Conservation (phyloP, 2,797 vertebrate species). For the Mus spretus region DNA sequence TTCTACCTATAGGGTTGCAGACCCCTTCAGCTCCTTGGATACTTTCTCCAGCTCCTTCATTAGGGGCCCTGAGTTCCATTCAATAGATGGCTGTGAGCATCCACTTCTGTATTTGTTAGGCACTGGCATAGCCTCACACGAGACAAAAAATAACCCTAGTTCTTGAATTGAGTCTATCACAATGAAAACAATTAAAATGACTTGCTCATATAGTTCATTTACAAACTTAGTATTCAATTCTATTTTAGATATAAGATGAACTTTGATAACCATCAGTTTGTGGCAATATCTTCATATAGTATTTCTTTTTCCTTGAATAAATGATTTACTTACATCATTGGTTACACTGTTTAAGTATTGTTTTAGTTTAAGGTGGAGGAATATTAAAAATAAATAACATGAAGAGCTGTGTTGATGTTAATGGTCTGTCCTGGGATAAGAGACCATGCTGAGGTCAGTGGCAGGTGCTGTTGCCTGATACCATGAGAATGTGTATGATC, state of each 20-base stretch:
- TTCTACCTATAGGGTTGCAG: too few species aligned
- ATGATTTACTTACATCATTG: neutral
- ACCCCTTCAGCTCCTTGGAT: too few species aligned
- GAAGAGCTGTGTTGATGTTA: neutral
- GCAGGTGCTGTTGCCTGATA: neutral
- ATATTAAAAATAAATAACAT: neutral
- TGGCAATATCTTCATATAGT: neutral
- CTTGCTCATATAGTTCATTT: neutral
- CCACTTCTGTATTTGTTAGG: too few species aligned
- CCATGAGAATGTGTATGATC: neutral
- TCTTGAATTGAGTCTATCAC: neutral
- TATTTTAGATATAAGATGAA: neutral
- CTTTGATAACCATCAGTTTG: neutral
- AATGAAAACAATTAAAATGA: constrained; percentile 11
- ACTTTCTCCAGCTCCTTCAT: too few species aligned
- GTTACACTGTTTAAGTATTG: neutral
- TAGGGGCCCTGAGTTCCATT: too few species aligned
- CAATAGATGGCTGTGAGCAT: too few species aligned
- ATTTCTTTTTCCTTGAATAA: neutral
- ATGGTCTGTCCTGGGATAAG: neutral
- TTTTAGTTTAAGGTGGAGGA: constrained; percentile 7
- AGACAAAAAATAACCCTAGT: neutral
- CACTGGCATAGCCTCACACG: too few species aligned
- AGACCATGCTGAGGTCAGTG: neutral
- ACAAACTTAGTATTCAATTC: neutral